Evolutionary conservation across 2,888 invertebrate species (phyloP), one percentile per base, ranked within the genome.

Genomic region (Emmelina monodactyla): DNA sequence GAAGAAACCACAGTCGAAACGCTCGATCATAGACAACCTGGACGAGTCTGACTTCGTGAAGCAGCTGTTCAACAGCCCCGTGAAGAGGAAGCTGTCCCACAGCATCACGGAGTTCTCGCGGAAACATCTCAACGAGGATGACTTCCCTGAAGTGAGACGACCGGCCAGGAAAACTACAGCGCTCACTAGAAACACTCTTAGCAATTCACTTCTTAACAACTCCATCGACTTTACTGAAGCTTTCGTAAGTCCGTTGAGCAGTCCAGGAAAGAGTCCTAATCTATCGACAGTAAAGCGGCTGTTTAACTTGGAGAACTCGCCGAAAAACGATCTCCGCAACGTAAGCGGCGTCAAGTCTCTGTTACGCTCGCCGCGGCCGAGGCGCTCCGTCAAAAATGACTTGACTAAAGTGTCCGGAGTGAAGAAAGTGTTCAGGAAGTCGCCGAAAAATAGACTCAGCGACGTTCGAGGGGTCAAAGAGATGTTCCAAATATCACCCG

Each of bases 1-100:
- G 0, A 81, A 79, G 46, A 79, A 79, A 37, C 68, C 79, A n/a
- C 60, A 52, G 39, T 80, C 80, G 7, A 75, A 71, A 28, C 69
- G 78, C 4, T 64, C 71, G 2, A 62, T 81, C 2, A 80, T 80
- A 31, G 80, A 80, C 46, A 56, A 71, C 19, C 46, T 81, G 7
- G 58, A 75, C 44, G 65, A 65, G 12, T 78, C 76, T 0, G 71
- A 71, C 33, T 58, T 76, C 9, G 68, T 72, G 2, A 75, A 78
- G 42, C 64, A 75, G 33, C 47, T 81, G 28, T 81, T 81, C 50
- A 71, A 62, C 42, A 80, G 78, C 40, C 80, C 80, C 0, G 79
- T 80, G 0, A 80, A 78, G 35, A 54, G 80, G 35, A 80, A 79
- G 38, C 49, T 80, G n/a, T 80, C 81, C 1, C 75, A 65, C 32